These are phyloP conservation scores for Elachura formosa DNA, from an alignment of 2,113 vertebrate species.

Conservation along the genomic window DNA sequence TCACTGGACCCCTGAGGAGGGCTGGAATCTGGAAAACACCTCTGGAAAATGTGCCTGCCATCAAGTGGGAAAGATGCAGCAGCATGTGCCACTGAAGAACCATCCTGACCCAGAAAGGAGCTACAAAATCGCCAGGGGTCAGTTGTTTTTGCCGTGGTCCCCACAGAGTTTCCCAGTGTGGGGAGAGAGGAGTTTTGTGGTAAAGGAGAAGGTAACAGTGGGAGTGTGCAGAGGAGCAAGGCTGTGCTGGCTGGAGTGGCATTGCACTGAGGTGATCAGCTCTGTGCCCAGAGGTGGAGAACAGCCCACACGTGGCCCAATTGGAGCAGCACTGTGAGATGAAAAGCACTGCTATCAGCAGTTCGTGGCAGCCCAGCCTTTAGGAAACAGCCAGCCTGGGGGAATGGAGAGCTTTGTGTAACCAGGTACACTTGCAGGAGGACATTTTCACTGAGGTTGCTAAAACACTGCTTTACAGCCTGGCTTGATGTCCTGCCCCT, in stretches of 20 bases:
- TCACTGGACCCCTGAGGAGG: fast-evolving
- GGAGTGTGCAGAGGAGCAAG: fast-evolving
- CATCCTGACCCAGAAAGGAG: not conserved
- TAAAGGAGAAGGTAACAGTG: not conserved
- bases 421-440: not conserved
- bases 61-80: not conserved
- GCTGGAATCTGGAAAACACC: not conserved
- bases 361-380: not conserved
- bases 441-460: not conserved
- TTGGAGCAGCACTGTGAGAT: not conserved
- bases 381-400: not conserved
- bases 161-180: not conserved
- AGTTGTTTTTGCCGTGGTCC: not conserved
- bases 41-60: not conserved
- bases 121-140: not conserved
- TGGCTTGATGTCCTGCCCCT: not conserved
- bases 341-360: not conserved
- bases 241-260: not conserved
- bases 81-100: not conserved
- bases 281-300: not conserved
- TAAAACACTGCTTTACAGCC: not conserved
- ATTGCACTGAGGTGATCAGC: not conserved
- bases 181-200: fast-evolving
- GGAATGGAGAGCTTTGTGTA: not conserved
- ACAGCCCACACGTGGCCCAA: not conserved